Evolutionary conservation across 2,888 invertebrate genomes (phyloP), one percentile per base, ranked within the genome.

Genomic region (Limulus polyphemus): DNA sequence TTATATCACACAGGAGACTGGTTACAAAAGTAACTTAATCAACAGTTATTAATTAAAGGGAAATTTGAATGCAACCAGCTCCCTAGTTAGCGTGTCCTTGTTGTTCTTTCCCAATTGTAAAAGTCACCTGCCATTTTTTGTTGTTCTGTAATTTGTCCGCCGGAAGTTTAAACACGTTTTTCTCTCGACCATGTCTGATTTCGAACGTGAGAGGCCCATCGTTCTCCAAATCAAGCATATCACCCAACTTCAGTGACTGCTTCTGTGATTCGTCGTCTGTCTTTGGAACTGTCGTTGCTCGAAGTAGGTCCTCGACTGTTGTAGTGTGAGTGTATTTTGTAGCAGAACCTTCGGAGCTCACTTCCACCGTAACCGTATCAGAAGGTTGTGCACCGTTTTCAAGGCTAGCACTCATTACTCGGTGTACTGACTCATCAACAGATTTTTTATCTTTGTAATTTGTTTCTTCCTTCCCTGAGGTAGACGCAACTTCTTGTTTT

Each of bases 101-200:
- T 14, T 52, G 2, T 57, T 47, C 16, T 54, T 67, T 68, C 13
- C 65, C 67, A 49, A 93, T 90, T 48, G 91, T 91, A 74, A 93
- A 91, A 58, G 91, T 92, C 64, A 93, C 91, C 76, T 90, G 91
- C 78, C 92, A 93, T 74, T 89, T 82, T 77, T 91, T 92, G 75
- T 87, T 89, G 74, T 87, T 88, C 75, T 92, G 90, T 71, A 92
- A 78, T 74, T 84, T 85, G 73, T 91, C 89, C 17, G 90, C 86
- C 59, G 92, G 92, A 75, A 92, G 80, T 71, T 90, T 86, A 74
- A 91, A 90, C 69, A 91, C 81, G 68, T 75, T 74, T 76, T 90
- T 89, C 74, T 87, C 87, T 73, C 88, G 88, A 61, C 84, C 83
- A 54, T 68, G 68, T 47, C 61, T 54, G 11, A 68, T 62, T 48